These are phyloP conservation scores for Melanostoma scalare DNA, from an alignment of 2,888 invertebrate species.

Conservation along the genomic window DNA sequence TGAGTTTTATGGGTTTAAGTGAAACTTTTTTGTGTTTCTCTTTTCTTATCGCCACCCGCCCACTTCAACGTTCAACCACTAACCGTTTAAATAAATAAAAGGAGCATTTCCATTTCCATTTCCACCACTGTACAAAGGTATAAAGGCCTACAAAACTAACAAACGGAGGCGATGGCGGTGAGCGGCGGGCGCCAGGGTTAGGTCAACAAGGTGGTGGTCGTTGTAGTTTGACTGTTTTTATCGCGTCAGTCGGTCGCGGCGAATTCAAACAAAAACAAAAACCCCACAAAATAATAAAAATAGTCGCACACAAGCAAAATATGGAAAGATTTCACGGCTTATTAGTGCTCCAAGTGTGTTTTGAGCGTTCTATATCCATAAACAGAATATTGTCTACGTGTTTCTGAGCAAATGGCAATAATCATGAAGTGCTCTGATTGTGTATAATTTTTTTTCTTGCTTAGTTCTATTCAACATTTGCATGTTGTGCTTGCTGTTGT, in stretches of 20 bases:
- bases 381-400: conserved; percentile 5
- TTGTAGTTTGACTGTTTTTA: background rate
- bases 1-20: background rate
- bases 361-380: background rate
- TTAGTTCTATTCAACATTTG: conserved; percentile 37
- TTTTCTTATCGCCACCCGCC: background rate
- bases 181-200: conserved; percentile 19
- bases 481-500: conserved; percentile 13
- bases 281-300: background rate
- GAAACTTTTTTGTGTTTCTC: background rate
- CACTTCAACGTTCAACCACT: background rate
- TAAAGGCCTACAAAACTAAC: background rate
- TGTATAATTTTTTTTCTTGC: background rate
- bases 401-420: conserved; percentile 18
- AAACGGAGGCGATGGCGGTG: conserved; percentile 5
- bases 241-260: conserved; percentile 11
- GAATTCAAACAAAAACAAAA: conserved; percentile 19
- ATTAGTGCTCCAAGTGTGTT: conserved; percentile 30
- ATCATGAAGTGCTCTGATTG: conserved; percentile 51
- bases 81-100: conserved; percentile 5
- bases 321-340: conserved; percentile 33
- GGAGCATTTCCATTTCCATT: background rate
- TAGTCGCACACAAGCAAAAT: background rate
- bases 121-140: conserved; percentile 7
- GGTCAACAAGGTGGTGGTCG: conserved; percentile 40